Evolutionary conservation across 2,113 vertebrate species (phyloP).

Genomic region (Gracilinanus agilis): DNA sequence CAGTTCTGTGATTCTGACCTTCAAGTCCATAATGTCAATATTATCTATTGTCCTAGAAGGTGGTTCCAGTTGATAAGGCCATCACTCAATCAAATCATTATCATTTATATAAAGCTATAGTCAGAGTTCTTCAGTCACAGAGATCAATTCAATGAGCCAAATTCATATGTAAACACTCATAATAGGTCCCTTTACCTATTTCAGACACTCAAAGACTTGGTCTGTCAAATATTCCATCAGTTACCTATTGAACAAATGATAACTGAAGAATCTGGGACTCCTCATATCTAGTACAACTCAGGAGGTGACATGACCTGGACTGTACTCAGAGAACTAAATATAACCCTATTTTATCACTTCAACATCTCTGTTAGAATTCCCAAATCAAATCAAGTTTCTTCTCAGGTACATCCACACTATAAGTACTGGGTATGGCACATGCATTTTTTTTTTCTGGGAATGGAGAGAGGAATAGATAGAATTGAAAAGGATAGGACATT

Average conservation of each 20-base stretch:
- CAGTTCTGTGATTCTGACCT: background rate
- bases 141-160: background rate
- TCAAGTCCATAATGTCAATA: background rate
- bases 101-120: slow-evolving; percentile 15
- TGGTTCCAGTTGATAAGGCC: background rate
- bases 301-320: background rate
- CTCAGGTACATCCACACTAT: background rate
- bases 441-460: background rate
- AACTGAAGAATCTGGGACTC: background rate
- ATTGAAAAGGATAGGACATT: too few species aligned
- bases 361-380: slow-evolving; percentile 5
- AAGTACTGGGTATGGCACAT: background rate
- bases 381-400: slow-evolving; percentile 4
- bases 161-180: slow-evolving; percentile 12
- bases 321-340: background rate
- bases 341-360: slow-evolving; percentile 9
- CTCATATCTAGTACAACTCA: background rate
- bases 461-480: background rate
- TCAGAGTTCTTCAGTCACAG: background rate
- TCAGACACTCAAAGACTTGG: background rate
- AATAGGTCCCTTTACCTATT: slow-evolving; percentile 9
- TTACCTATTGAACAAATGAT: slow-evolving; percentile 6
- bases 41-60: slow-evolving; percentile 14
- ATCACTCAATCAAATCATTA: slow-evolving; percentile 12
- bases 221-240: slow-evolving; percentile 18